A percentile compares a stretch with the other conserved stretches of the same genome.
Conservation (phyloP, 2,888 invertebrate species). For the Empis stercorea region DNA sequence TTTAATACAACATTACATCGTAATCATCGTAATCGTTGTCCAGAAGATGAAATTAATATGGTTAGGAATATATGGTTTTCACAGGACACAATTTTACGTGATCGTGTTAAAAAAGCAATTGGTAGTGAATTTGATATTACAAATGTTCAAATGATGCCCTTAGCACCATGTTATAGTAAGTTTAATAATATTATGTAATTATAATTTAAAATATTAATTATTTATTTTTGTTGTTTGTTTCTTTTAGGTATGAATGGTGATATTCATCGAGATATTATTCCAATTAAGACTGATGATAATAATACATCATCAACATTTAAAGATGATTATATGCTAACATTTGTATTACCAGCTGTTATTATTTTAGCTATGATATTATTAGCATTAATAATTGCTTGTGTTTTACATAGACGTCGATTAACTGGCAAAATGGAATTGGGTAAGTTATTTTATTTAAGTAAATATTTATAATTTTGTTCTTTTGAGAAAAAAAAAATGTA, state of each 20-base stretch:
- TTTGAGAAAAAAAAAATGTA: too few relatives aligned
- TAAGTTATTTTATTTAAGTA: constrained; percentile 13
- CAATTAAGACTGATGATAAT: constrained; percentile 26
- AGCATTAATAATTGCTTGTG: constrained; percentile 76
- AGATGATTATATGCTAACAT: constrained; percentile 63
- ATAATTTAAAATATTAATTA: too few relatives aligned
- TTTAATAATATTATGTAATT: constrained; percentile 3
- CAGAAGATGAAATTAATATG: constrained; percentile 59
- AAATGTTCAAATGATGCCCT: constrained; percentile 39
- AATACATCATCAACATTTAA: constrained; percentile 36
- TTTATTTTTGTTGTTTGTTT: too few relatives aligned
- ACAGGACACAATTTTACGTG: constrained; percentile 42
- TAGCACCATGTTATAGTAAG: constrained; percentile 42
- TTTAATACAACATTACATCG: constrained; percentile 56
- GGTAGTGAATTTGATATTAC: constrained; percentile 50
- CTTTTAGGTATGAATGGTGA: constrained; percentile 15
- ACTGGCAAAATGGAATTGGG: constrained; percentile 75
- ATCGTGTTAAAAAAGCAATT: constrained; percentile 44
- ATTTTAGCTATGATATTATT: constrained; percentile 78
- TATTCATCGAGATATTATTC: constrained; percentile 25
- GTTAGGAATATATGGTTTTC: constrained; percentile 59
- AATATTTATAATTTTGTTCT: too few relatives aligned
- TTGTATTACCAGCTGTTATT: constrained; percentile 78
- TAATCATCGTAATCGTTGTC: constrained; percentile 45
- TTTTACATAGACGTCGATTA: constrained; percentile 69